Conservation (phyloP, 2,113 vertebrate species). For the Crypturellus undulatus region DNA sequence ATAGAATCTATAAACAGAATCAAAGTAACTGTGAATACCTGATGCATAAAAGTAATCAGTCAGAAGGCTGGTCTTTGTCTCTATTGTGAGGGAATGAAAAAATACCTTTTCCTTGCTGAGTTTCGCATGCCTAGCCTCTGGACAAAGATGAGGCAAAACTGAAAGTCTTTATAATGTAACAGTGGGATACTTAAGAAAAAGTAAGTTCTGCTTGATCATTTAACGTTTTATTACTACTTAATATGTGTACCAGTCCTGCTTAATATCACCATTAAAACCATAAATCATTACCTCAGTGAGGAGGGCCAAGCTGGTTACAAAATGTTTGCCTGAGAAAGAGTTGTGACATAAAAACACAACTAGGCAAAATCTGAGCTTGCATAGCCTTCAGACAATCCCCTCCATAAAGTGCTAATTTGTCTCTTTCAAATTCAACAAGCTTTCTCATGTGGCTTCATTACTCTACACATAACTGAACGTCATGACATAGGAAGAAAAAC, state of each 20-base stretch:
- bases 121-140: neutral
- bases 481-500: neutral
- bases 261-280: neutral
- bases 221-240: slow-evolving; percentile 2
- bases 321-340: neutral
- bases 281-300: neutral
- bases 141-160: neutral
- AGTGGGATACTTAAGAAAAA: neutral
- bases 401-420: neutral
- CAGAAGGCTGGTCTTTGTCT: neutral
- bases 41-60: neutral
- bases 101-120: neutral
- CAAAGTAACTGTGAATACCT: neutral
- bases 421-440: neutral
- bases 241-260: neutral
- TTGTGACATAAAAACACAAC: neutral
- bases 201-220: neutral
- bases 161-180: neutral
- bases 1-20: neutral
- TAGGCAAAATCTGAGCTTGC: neutral
- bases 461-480: neutral
- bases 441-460: neutral
- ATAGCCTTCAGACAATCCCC: neutral
- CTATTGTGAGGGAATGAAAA: neutral
- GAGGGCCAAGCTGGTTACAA: neutral